Percentiles rank a stretch among this genome's conserved stretches.
phyloP scores from a whole-genome alignment of 2,797 vertebrate genomes.

The Balearica regulorum region DNA sequence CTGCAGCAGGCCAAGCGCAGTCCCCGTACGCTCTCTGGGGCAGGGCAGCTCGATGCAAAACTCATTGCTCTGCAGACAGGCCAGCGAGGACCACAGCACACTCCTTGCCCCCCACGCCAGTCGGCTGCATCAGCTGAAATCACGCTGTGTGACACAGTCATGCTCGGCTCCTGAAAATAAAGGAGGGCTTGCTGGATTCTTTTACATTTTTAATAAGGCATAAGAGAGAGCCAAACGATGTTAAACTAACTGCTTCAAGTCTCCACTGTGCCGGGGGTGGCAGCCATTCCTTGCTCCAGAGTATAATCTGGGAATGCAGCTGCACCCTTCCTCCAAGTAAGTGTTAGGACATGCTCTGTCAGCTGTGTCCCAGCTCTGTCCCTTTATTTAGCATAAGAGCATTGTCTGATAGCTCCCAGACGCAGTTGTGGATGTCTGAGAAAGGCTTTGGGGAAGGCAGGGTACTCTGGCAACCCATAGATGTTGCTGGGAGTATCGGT shows the following conservation, averaged over 20 bases:
- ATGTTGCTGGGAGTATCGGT: neutral
- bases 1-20: neutral
- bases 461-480: neutral
- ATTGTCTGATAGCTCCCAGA: constrained; percentile 11
- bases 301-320: constrained; percentile 72
- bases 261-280: neutral
- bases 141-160: no score
- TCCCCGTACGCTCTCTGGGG: fast-evolving
- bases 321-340: constrained; percentile 72
- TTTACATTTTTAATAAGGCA: neutral
- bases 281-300: constrained; percentile 64
- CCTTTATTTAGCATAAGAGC: constrained; percentile 65
- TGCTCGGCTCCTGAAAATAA: neutral
- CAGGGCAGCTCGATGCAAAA: neutral
- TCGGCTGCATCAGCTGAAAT: neutral
- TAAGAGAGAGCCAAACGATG: neutral
- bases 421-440: neutral
- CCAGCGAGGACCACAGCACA: fast-evolving
- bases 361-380: constrained; percentile 78
- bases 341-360: constrained; percentile 78
- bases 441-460: neutral
- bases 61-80: neutral
- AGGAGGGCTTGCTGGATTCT: neutral
- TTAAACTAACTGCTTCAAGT: neutral
- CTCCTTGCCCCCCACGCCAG: fast-evolving